Conservation (phyloP, 2,888 invertebrate species). For the Amiota communis region DNA sequence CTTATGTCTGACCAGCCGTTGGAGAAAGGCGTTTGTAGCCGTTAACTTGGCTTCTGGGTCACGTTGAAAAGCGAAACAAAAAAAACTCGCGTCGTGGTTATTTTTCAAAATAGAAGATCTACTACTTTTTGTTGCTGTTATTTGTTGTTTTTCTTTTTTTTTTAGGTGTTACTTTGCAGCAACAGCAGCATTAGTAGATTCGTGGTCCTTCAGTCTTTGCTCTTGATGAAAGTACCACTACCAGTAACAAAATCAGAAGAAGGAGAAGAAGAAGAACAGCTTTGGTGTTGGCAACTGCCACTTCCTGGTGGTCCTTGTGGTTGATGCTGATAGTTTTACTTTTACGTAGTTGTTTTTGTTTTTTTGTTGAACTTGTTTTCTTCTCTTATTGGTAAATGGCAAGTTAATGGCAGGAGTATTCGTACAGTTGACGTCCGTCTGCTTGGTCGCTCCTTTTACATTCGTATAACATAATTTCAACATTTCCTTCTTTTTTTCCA, state of each 20-base stretch:
- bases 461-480: conserved; percentile 39
- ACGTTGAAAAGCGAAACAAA: conserved; percentile 9
- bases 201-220: too few species aligned
- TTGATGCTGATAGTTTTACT: background rate
- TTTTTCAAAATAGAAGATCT: background rate
- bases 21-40: background rate
- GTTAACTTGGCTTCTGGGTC: conserved; percentile 20
- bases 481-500: conserved; percentile 31
- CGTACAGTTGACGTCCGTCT: background rate
- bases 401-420: background rate
- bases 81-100: conserved; percentile 10
- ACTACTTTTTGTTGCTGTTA: background rate
- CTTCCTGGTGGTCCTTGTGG: conserved; percentile 10
- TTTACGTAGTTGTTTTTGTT: background rate
- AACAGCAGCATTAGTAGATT: too few species aligned
- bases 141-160: background rate
- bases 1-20: background rate
- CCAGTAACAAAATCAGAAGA: too few species aligned
- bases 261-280: too few species aligned
- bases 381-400: background rate
- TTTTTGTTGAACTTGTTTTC: conserved; percentile 9
- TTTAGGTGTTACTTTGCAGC: background rate
- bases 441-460: background rate
- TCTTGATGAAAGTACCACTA: too few species aligned
- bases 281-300: background rate